Evolutionary conservation across 1,140 invertebrate genomes (phyloP).

Genomic region (Monomorium pharaonis): DNA sequence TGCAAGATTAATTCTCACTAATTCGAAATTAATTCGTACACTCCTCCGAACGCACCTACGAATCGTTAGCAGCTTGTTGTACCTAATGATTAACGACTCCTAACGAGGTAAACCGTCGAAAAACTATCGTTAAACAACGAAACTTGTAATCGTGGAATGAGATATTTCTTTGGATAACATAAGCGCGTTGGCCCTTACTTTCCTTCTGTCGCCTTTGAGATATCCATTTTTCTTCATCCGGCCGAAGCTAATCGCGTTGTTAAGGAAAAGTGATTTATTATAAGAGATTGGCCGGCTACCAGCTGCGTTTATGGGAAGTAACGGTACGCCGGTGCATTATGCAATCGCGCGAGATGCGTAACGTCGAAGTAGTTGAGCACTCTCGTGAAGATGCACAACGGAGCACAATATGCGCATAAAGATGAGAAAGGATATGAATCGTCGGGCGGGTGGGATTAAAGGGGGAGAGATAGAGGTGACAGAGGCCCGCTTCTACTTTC

Average conservation of each 20-base stretch:
- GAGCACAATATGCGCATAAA: constrained; percentile 55
- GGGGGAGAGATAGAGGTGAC: constrained; percentile 29
- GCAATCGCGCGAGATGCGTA: constrained; percentile 49
- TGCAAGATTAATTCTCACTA: constrained; percentile 45
- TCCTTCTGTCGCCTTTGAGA: constrained; percentile 23
- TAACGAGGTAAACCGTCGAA: constrained; percentile 21
- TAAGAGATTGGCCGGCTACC: constrained; percentile 36
- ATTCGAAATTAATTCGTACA: constrained; percentile 40
- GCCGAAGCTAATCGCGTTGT: constrained; percentile 30
- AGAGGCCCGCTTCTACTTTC: constrained; percentile 35
- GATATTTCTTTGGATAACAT: not conserved
- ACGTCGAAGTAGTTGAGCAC: not conserved
- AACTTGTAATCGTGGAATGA: constrained; percentile 9
- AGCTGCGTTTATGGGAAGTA: constrained; percentile 44
- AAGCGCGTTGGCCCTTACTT: not conserved
- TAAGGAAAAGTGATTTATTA: constrained; percentile 56
- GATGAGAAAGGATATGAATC: constrained; percentile 39
- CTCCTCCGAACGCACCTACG: not conserved
- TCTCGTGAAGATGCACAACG: constrained; percentile 12
- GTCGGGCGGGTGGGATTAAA: not conserved
- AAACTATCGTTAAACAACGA: constrained; percentile 19
- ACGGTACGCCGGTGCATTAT: constrained; percentile 35
- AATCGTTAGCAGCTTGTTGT: constrained; percentile 35
- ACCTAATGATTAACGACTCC: constrained; percentile 20
- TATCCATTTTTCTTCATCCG: constrained; percentile 20